Percentiles rank a stretch among this genome's conserved stretches.
Evolutionary conservation across 92 coral and sea anemone species (phyloP).

Genomic region (Umimayanthus kanabou): DNA sequence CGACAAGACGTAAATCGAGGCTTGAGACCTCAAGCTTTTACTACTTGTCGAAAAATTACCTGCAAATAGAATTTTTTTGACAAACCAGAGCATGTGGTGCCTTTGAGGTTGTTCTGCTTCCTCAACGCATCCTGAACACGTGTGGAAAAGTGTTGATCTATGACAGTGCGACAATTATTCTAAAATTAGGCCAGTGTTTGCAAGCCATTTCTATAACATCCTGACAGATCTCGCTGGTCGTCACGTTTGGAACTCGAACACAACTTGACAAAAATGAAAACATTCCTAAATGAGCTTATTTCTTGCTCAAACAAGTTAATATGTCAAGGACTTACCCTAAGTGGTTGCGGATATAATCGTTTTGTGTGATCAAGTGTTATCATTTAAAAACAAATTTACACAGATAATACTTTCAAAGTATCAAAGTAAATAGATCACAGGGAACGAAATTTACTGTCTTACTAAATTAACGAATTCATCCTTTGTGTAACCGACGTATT

Average conservation of each 20-base stretch:
- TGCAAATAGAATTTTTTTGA: neutral
- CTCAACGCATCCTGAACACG: neutral
- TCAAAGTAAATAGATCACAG: conserved; percentile 61
- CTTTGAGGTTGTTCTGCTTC: neutral
- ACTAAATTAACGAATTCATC: conserved; percentile 45
- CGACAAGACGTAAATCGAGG: neutral
- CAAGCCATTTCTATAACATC: neutral
- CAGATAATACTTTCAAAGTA: conserved; percentile 43
- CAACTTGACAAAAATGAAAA: conserved; percentile 23
- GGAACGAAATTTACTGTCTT: conserved; percentile 42
- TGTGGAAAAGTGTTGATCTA: conserved; percentile 9
- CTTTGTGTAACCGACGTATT: conserved; percentile 52
- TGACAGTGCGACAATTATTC: conserved; percentile 24
- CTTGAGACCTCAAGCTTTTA: neutral
- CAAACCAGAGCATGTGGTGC: conserved; percentile 11
- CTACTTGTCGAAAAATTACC: neutral
- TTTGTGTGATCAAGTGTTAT: conserved; percentile 45
- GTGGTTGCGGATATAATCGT: conserved; percentile 30
- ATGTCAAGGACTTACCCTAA: conserved; percentile 5
- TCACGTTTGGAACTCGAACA: conserved; percentile 1
- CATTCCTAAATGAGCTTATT: conserved; percentile 42
- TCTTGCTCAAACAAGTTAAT: conserved; percentile 36
- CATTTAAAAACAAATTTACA: conserved; percentile 53
- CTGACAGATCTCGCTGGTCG: neutral
- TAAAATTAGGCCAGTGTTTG: conserved; percentile 27